Conservation (phyloP, 1,140 invertebrate species). For the Rhynchophorus ferrugineus region DNA sequence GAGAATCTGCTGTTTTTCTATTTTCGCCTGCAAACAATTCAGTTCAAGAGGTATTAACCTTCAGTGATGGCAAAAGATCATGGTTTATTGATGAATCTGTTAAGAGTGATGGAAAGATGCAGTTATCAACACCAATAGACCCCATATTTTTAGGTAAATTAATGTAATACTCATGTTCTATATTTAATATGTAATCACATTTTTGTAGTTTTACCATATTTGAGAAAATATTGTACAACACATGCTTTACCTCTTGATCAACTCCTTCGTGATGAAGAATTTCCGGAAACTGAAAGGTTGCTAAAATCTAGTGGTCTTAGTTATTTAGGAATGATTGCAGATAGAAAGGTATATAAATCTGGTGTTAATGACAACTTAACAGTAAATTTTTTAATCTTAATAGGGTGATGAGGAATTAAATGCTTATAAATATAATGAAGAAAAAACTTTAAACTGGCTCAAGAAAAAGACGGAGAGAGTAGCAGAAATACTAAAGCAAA, state of each 20-base stretch:
- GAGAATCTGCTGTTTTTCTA: slow-evolving; percentile 53
- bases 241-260: slow-evolving; percentile 64
- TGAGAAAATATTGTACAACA: slow-evolving; percentile 48
- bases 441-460: slow-evolving; percentile 66
- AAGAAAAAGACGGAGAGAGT: slow-evolving; percentile 58
- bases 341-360: slow-evolving; percentile 60
- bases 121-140: slow-evolving; percentile 63
- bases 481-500: slow-evolving; percentile 53
- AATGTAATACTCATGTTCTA: neutral
- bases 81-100: slow-evolving; percentile 65
- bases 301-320: slow-evolving; percentile 40
- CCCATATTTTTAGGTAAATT: slow-evolving; percentile 56
- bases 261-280: slow-evolving; percentile 53
- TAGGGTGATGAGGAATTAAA: slow-evolving; percentile 57
- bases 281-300: slow-evolving; percentile 50
- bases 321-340: slow-evolving; percentile 54
- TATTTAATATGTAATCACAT: neutral
- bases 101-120: slow-evolving; percentile 65
- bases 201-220: slow-evolving; percentile 48
- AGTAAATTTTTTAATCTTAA: too few species aligned
- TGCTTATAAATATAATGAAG: slow-evolving; percentile 71
- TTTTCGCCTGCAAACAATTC: slow-evolving; percentile 49
- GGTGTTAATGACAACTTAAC: too few species aligned
- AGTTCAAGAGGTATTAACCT: slow-evolving; percentile 60
- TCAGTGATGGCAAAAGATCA: slow-evolving; percentile 56